Evolutionary conservation across 2,113 vertebrate species (phyloP).

Genomic region (Mesoclemmys tuberculata): DNA sequence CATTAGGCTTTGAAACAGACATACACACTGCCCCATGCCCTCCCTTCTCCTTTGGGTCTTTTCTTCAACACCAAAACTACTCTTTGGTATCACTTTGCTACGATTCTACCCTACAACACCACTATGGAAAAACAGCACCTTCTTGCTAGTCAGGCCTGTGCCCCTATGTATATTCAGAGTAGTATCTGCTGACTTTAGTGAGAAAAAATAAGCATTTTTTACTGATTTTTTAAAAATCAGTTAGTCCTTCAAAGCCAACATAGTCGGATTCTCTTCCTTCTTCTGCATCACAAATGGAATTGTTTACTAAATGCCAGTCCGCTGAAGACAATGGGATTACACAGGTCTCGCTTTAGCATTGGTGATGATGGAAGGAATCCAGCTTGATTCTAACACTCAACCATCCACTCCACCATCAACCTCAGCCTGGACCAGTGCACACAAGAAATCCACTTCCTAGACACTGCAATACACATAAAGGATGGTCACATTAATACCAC

Average conservation of each 20-base stretch:
- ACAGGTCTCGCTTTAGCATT: neutral
- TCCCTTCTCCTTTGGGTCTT: neutral
- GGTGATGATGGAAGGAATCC: neutral
- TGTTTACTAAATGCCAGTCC: neutral
- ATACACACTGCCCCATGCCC: neutral
- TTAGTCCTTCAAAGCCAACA: neutral
- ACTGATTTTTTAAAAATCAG: neutral
- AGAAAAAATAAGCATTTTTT: neutral
- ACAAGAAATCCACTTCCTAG: no score
- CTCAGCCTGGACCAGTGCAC: no score
- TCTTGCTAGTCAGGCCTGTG: neutral
- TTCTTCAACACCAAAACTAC: neutral
- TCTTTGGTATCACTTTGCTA: neutral
- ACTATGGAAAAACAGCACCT: neutral
- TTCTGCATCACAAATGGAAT: neutral
- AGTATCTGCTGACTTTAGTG: neutral
- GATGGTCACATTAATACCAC: no score
- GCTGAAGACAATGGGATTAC: neutral
- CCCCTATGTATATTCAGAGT: neutral
- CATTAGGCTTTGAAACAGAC: neutral
- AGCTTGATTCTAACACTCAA: neutral
- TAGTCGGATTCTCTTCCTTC: neutral
- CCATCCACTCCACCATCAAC: no score
- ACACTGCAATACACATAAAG: no score
- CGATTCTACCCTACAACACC: neutral